Base-by-base conservation (phyloP, 1,140 invertebrate genomes). In the Cydia amplana region DNA sequence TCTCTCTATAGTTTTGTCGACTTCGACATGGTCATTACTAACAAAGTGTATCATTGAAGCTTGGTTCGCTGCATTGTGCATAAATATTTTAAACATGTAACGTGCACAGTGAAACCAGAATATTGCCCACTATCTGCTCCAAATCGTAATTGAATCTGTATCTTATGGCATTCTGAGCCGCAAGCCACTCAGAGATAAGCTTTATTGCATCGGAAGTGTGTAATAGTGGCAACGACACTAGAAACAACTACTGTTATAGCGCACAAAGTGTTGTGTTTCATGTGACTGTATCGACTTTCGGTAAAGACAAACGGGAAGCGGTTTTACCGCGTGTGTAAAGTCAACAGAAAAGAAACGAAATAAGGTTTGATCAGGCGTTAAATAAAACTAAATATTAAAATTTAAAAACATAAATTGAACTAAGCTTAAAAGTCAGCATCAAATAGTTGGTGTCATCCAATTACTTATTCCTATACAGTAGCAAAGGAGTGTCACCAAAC, bases 181-280 rank as follows among this genome's bases (percentile, higher is more conserved):
- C 65, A 70, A 70, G 32, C 28, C 32, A 70, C 65, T 70, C 65
- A 40, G 65, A 36, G 65, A 70, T 70, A 70, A 70, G 65, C 65
- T 70, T 70, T 70, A 70, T 70, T 70, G 36, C 32, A 60, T 60
- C 55, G 55, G 18, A 60, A 60, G 20, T 60, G 55, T 60, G 55
- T 60, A 60, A 60, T 60, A 23, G 55, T 23, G 55, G 23, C 55
- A 60, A 60, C 55, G 10, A 23, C 55, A 60, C 20, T 20, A 7
- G 55, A 60, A 23, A 20, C 6, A 60, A 23, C 55, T 10, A 60
- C 55, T 60, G 10, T 60, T 60, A 60, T 60, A 60, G 7, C 7
- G 55, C 18, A 51, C 49, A n/a, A n/a, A 60, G 55, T 60, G 20
- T 23, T 23, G 20, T 60, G 18, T 60, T 60, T 10, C 55, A 60